A percentile compares a stretch with the other conserved stretches of the same genome.
Evolutionary conservation across 2,797 vertebrate genomes (phyloP).

Genomic region (Eidolon dupreanum): DNA sequence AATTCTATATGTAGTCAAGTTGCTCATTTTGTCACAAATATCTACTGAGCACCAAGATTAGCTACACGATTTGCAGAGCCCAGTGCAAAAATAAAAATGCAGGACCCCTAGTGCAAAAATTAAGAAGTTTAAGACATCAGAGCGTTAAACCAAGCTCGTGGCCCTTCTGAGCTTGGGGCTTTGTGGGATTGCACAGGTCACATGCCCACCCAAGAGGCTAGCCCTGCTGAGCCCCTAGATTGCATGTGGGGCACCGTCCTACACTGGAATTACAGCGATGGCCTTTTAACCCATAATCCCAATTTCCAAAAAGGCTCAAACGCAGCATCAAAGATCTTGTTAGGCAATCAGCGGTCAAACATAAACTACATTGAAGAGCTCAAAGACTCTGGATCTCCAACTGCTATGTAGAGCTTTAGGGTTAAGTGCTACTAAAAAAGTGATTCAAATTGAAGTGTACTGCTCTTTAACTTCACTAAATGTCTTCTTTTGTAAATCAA

Average conservation of each 20-base stretch:
- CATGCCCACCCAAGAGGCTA: fast-evolving
- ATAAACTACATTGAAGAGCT: not conserved
- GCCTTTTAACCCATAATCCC: not conserved
- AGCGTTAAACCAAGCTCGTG: not conserved
- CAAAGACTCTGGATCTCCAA: not conserved
- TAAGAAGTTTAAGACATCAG: not conserved
- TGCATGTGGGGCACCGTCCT: not conserved
- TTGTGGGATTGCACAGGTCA: not conserved
- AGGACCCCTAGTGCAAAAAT: not conserved
- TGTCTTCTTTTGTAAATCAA: conserved; percentile 50
- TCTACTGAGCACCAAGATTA: not conserved
- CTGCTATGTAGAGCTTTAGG: not conserved
- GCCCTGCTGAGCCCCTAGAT: not conserved
- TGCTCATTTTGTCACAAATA: not conserved
- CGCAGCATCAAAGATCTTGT: not conserved
- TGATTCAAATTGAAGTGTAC: not conserved
- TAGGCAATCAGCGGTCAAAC: not conserved
- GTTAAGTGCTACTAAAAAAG: conserved; percentile 36
- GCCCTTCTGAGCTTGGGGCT: not conserved
- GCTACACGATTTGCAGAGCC: not conserved
- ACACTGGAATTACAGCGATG: not conserved
- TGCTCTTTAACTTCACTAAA: not conserved
- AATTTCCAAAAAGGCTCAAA: not conserved
- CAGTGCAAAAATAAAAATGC: not conserved
- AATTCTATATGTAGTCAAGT: not conserved